These are phyloP conservation scores for Aethina tumida DNA, from an alignment of 1,140 invertebrate genomes.

Conservation along the genomic window DNA sequence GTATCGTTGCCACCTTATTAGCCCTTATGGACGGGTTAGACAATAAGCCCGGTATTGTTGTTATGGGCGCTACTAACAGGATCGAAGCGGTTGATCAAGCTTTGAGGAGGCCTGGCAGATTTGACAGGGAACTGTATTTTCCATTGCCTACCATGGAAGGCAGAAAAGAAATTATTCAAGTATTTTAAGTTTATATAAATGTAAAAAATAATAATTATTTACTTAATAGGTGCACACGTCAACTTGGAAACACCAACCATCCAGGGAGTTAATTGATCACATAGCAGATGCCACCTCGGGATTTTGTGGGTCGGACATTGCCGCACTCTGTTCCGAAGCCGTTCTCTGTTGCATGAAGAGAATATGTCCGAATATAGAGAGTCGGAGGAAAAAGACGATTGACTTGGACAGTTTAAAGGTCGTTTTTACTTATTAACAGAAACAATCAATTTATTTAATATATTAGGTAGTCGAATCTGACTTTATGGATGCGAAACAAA, in stretches of 20 bases:
- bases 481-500: constrained; percentile 52
- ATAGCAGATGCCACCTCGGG: constrained; percentile 69
- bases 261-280: constrained; percentile 42
- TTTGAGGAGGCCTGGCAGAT: constrained; percentile 67
- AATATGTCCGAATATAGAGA: constrained; percentile 83
- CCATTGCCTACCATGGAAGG: constrained; percentile 52
- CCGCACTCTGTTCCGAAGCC: constrained; percentile 76
- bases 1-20: constrained; percentile 81
- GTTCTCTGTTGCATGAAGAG: constrained; percentile 69
- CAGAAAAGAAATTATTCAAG: constrained; percentile 28
- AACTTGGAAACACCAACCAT: constrained; percentile 35
- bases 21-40: constrained; percentile 84
- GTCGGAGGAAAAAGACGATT: constrained; percentile 61
- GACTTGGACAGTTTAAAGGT: constrained; percentile 67
- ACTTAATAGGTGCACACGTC: constrained; percentile 26
- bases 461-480: constrained; percentile 48
- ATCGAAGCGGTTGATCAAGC: constrained; percentile 77
- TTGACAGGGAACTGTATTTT: constrained; percentile 74
- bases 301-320: constrained; percentile 85
- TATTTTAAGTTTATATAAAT: constrained; percentile 7
- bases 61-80: constrained; percentile 77
- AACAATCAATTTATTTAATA: too few species aligned
- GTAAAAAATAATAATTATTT: too few species aligned
- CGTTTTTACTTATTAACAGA: too few species aligned
- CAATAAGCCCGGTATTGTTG: constrained; percentile 52